Conservation (phyloP, 1,140 invertebrate genomes). For the Apis laboriosa region DNA sequence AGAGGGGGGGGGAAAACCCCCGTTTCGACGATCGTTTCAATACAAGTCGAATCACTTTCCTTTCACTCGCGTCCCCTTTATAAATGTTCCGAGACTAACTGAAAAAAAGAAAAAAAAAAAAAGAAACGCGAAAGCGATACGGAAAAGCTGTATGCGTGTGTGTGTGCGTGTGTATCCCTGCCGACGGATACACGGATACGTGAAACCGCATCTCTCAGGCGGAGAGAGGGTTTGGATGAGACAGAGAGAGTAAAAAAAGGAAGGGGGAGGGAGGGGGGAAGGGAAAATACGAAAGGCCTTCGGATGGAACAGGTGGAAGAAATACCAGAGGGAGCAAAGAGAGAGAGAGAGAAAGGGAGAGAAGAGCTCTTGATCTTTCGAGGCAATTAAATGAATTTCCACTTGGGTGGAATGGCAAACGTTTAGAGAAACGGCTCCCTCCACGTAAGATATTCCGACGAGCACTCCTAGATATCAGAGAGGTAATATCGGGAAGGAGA, state of each 20-base stretch:
- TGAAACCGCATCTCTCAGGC: neutral
- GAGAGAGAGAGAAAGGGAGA: constrained; percentile 51
- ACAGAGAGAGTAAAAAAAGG: neutral
- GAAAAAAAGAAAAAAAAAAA: no score
- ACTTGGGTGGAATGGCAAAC: constrained; percentile 68
- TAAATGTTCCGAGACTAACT: neutral
- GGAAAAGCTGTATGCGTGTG: neutral
- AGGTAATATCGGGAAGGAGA: constrained; percentile 66
- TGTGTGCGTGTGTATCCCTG: no score
- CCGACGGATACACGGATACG: neutral
- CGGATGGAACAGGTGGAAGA: constrained; percentile 15
- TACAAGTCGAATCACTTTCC: constrained; percentile 6
- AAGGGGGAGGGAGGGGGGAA: neutral
- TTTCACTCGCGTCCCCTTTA: neutral
- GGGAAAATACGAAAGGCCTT: neutral
- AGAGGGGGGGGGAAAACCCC: neutral
- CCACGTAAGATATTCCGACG: constrained; percentile 65
- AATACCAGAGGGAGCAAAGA: constrained; percentile 59
- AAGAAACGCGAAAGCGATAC: neutral
- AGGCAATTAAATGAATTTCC: constrained; percentile 70
- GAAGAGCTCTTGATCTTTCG: constrained; percentile 66
- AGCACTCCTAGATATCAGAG: constrained; percentile 66
- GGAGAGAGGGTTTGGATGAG: constrained; percentile 9
- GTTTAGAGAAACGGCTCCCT: constrained; percentile 65
- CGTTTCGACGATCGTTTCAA: neutral